A percentile compares a stretch with the other conserved stretches of the same genome.
Conservation (phyloP, 2,797 vertebrate genomes). For the Psittacula derbiana region DNA sequence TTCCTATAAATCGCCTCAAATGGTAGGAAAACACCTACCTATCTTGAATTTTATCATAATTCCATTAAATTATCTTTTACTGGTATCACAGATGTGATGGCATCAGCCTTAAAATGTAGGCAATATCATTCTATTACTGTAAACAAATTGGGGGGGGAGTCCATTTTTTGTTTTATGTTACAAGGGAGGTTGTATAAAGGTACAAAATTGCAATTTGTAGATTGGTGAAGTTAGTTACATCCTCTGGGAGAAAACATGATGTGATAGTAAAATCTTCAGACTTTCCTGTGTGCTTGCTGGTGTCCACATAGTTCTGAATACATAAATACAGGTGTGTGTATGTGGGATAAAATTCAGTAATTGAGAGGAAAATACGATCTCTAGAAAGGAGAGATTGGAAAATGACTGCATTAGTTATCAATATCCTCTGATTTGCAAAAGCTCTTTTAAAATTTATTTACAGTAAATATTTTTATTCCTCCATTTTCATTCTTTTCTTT, state of each 20-base stretch:
- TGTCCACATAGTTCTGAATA: neutral
- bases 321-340: neutral
- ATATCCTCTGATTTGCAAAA: slow-evolving; percentile 28
- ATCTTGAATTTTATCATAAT: neutral
- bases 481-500: neutral
- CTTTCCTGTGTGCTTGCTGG: neutral
- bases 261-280: neutral
- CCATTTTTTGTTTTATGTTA: neutral
- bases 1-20: neutral
- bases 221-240: neutral
- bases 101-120: neutral
- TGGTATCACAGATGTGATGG: neutral
- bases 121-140: neutral
- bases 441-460: slow-evolving; percentile 32
- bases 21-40: neutral
- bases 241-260: neutral
- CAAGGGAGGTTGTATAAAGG: neutral
- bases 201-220: neutral
- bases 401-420: neutral
- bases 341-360: neutral
- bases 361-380: neutral
- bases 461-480: slow-evolving; percentile 17
- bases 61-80: neutral
- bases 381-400: neutral
- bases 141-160: neutral